Base-by-base conservation (phyloP, 2,797 vertebrate genomes). In the Aldrovandia affinis region DNA sequence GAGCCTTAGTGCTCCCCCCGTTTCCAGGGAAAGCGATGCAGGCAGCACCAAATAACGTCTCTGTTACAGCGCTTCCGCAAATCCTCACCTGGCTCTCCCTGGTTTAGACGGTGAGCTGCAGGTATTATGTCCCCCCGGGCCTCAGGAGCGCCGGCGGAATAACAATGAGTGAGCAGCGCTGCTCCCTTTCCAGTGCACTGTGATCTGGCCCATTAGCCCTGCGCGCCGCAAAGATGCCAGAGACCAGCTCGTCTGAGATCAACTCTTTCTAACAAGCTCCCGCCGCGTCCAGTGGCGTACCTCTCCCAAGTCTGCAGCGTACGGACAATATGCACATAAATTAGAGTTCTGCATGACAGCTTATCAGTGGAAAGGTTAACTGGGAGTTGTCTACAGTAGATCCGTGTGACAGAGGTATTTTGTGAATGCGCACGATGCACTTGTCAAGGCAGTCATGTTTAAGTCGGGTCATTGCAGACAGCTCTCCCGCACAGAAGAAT, bases 21-120 rank as follows among this genome's bases (percentile, higher is more conserved):
- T 39, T 20, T 77, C 42, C 82, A 30, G 57, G 81, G 85, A 80
- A 80, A 70, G 80, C 79, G 47, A 47, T 10, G 6, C 59, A 2
- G 59, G 59, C n/a, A 10, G 7, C 59, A 10, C 25, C 25, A 10
- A 28, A 63, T 63, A 20, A 57, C 79, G 81, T 80, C 50, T 79
- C 44, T 81, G 77, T 75, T 83, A 85, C 83, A 82, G 61, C 10
- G 59, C 52, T 65, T 81, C n/a, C 20, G 18, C 63, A 85, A 86
- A 87, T 87, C 81, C 86, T 83, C 59, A 73, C 65, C 59, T 83
- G 80, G 81, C 83, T 81, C 82, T 59, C 61, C 61, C 55, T 79
- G 88, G 82, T 50, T 85, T 54, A 86, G 86, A 84, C 84, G 25
- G 12, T 87, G 54, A 85, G 84, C 84, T 39, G 78, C 88, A 78